Evolutionary conservation across 1,140 invertebrate genomes (phyloP), one percentile per base, ranked within the genome.

Genomic region (Leptonema lineaticorne): DNA sequence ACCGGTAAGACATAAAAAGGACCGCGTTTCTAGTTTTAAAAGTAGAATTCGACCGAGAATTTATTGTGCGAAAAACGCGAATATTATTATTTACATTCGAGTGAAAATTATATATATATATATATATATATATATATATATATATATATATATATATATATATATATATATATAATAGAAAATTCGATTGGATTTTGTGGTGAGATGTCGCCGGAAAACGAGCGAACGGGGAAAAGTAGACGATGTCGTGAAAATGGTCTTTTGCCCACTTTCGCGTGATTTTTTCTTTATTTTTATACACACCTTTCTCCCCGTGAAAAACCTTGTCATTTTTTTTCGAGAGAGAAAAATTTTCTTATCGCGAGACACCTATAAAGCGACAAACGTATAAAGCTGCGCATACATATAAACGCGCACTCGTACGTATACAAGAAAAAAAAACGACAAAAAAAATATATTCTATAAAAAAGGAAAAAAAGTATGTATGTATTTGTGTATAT

Each of bases 321-420:
- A 53, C 18, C 50, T 53, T 22, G 50, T 53, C 50, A 53, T 53
- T 53, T 53, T n/a, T n/a, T n/a, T 53, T 24, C 50, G 50, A 8
- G 22, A 22, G 22, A n/a, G n/a, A n/a, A 53, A 48, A 33, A 53
- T 53, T 53, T 26, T 26, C 50, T 53, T 53, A 53, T 53, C 50
- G 24, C 22, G 16, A 20, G 22, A 48, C n/a, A 14, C 37, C 16
- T 41, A 41, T 16, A 41, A 3, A 11, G 37, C 3, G n/a, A n/a
- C n/a, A n/a, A n/a, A n/a, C n/a, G n/a, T n/a, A n/a, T n/a, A n/a
- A n/a, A n/a, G n/a, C n/a, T n/a, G 9, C 9, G 9, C 2, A 9
- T 3, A 41, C 16, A 41, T 11, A 41, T 3, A 41, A 33, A 11
- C 30, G 11, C 30, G 30, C 37, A 2, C 9, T 14, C 37, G 37